Percentiles rank a stretch among this genome's conserved stretches.
phyloP scores from a whole-genome alignment of 64 coral and sea anemone species.

The Montipora efflorescens region DNA sequence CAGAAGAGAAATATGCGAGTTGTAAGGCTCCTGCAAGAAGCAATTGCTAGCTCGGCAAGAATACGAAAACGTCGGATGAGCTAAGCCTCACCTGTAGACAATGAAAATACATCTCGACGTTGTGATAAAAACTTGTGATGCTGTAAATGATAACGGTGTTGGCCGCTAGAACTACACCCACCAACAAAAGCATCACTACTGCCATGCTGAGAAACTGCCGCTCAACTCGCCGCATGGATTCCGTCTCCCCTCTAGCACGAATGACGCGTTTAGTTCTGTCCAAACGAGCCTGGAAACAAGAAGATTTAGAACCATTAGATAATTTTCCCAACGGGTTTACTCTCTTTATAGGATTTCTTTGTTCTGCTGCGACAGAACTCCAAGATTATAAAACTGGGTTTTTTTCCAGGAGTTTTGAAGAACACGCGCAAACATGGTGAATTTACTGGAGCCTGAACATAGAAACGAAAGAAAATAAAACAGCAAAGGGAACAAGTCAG shows the following conservation, averaged over 20 bases:
- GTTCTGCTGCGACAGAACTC: too few relatives aligned
- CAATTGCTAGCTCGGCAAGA: too few relatives aligned
- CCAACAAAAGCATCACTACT: constrained; percentile 58
- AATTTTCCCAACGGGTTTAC: background rate
- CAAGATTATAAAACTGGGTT: too few relatives aligned
- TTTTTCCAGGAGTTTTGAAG: too few relatives aligned
- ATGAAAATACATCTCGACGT: constrained; percentile 78
- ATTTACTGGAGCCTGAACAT: too few relatives aligned
- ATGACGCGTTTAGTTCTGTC: constrained; percentile 66
- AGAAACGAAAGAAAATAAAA: too few relatives aligned
- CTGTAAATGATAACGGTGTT: constrained; percentile 70
- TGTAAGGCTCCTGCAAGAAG: too few relatives aligned
- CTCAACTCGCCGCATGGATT: constrained; percentile 80
- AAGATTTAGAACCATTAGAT: background rate
- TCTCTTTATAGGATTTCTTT: too few relatives aligned
- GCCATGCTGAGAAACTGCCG: constrained; percentile 91
- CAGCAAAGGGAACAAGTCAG: too few relatives aligned
- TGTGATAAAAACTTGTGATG: constrained; percentile 48
- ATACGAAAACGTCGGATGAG: background rate
- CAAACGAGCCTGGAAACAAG: constrained; percentile 68
- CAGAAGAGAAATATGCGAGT: too few relatives aligned
- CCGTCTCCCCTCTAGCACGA: constrained; percentile 72
- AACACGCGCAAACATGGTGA: too few relatives aligned
- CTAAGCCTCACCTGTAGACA: constrained; percentile 81
- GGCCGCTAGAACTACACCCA: constrained; percentile 70